Conservation (phyloP, 2,113 vertebrate genomes). For the Coturnix japonica region DNA sequence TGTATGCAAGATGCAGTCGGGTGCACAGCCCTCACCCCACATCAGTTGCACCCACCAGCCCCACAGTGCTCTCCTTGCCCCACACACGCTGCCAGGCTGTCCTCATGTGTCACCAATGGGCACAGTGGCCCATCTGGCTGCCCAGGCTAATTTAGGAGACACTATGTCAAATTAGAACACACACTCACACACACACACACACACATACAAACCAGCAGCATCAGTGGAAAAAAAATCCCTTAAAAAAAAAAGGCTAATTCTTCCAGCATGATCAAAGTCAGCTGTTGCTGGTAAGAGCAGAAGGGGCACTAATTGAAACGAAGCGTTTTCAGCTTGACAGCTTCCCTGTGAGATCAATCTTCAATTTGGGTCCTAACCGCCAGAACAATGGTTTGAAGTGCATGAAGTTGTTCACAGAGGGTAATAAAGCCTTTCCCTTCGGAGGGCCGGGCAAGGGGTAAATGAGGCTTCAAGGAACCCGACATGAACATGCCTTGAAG, state of each 20-base stretch:
- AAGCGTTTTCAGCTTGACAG: constrained; percentile 69
- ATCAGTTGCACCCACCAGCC: background rate
- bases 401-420: constrained; percentile 67
- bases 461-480: constrained; percentile 64
- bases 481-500: constrained; percentile 55
- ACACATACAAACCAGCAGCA: background rate
- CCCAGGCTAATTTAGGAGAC: background rate
- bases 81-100: background rate
- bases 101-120: background rate
- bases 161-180: background rate
- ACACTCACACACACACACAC: background rate
- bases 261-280: constrained; percentile 68
- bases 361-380: constrained; percentile 51
- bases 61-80: background rate
- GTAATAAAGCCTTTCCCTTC: constrained; percentile 60
- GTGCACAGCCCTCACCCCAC: background rate
- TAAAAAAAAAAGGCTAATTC: constrained; percentile 43
- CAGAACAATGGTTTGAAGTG: constrained; percentile 61
- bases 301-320: constrained; percentile 61
- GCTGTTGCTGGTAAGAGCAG: constrained; percentile 56
- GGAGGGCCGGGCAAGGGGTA: constrained; percentile 28
- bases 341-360: constrained; percentile 61
- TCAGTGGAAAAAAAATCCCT: constrained; percentile 35
- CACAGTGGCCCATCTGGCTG: background rate
- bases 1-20: too few species aligned